phyloP scores from a whole-genome alignment of 2,797 vertebrate genomes.

The Echeneis naucrates region DNA sequence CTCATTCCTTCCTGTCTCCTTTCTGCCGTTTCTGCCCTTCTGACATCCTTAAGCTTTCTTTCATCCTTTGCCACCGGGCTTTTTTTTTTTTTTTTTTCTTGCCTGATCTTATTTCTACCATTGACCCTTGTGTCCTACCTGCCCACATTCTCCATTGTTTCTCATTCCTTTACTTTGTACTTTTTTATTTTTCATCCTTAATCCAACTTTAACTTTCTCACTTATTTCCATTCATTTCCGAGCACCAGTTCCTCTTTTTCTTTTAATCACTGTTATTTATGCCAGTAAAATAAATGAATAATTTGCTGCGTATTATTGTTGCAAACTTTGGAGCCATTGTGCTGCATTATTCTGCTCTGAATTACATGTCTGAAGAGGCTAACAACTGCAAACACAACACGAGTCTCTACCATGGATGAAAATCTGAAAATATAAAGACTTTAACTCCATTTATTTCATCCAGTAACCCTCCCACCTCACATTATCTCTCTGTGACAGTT shows the following conservation, averaged over 20 bases:
- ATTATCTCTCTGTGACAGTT: slow-evolving; percentile 56
- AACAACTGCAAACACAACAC: slow-evolving; percentile 34
- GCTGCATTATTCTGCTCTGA: slow-evolving; percentile 20
- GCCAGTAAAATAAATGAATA: slow-evolving; percentile 21
- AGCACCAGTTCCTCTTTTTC: slow-evolving; percentile 3
- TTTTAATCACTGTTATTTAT: slow-evolving; percentile 18
- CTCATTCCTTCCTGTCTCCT: background rate
- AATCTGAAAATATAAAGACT: slow-evolving; percentile 43
- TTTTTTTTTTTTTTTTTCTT: background rate
- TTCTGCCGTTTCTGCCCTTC: background rate
- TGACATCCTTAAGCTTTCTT: too few species aligned
- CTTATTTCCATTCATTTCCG: slow-evolving; percentile 16
- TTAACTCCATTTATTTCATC: slow-evolving; percentile 28
- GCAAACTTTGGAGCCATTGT: slow-evolving; percentile 20
- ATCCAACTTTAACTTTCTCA: slow-evolving; percentile 5
- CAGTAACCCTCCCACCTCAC: slow-evolving; percentile 25
- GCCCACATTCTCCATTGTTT: background rate
- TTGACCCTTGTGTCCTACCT: background rate
- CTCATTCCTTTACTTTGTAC: too few species aligned
- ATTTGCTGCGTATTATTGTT: slow-evolving; percentile 10
- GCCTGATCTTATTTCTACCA: background rate
- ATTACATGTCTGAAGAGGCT: slow-evolving; percentile 34
- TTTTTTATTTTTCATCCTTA: background rate
- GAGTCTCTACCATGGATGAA: slow-evolving; percentile 15
- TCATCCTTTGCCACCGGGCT: background rate